Percentiles rank a stretch among this genome's conserved stretches.
Evolutionary conservation across 1,140 invertebrate species (phyloP).

Genomic region (Spodoptera frugiperda): DNA sequence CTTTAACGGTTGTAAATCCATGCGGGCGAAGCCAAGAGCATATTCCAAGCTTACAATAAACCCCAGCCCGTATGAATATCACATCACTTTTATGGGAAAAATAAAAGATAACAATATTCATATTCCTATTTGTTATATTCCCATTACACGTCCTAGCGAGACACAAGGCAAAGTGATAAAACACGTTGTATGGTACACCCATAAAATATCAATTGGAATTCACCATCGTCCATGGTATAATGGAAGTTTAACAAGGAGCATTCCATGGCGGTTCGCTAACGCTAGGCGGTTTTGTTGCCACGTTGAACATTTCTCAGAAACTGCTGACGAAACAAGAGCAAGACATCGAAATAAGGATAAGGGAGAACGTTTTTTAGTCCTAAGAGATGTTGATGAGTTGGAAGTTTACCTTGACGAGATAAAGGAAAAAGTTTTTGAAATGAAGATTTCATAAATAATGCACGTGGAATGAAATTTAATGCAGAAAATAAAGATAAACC

Average conservation of each 20-base stretch:
- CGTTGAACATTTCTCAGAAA: constrained; percentile 7
- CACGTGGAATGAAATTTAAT: too few relatives aligned
- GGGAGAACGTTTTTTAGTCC: not conserved
- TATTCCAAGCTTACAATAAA: too few relatives aligned
- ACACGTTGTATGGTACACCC: not conserved
- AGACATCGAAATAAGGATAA: constrained; percentile 8
- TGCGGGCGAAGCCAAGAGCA: too few relatives aligned
- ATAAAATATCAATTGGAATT: constrained; percentile 18
- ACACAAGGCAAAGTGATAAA: not conserved
- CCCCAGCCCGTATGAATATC: too few relatives aligned
- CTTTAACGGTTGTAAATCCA: too few relatives aligned
- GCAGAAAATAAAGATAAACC: too few relatives aligned
- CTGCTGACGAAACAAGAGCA: constrained; percentile 3
- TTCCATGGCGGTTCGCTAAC: not conserved
- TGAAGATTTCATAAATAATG: too few relatives aligned
- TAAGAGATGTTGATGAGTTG: too few relatives aligned
- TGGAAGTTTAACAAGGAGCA: constrained; percentile 12
- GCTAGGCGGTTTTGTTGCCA: constrained; percentile 9
- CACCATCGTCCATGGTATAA: not conserved
- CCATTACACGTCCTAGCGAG: not conserved
- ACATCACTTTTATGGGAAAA: too few relatives aligned
- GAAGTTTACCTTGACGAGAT: too few relatives aligned
- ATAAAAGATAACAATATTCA: not conserved
- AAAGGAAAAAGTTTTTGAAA: too few relatives aligned
- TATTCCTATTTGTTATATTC: not conserved